phyloP scores from a whole-genome alignment of 2,797 vertebrate genomes.

The Poecilia velifera region DNA sequence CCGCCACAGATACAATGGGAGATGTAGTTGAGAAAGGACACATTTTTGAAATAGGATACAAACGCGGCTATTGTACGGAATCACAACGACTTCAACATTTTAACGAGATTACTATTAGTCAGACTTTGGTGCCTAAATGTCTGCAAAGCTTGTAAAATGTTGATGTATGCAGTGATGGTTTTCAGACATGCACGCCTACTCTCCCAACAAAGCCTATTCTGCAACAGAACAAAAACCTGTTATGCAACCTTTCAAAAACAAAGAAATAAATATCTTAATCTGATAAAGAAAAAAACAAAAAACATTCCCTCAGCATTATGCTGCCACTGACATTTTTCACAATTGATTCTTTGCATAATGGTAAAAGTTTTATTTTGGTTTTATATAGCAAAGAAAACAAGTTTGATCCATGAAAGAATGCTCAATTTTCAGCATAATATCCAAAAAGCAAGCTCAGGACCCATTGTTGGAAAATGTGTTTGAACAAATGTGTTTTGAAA shows the following conservation, averaged over 20 bases:
- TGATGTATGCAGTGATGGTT: neutral
- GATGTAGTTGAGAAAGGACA: conserved; percentile 37
- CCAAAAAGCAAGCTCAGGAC: neutral
- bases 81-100: neutral
- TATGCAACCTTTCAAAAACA: neutral
- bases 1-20: conserved; percentile 40
- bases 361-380: neutral
- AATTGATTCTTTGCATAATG: neutral
- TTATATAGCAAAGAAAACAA: neutral
- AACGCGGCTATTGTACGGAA: neutral
- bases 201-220: neutral
- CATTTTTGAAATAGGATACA: neutral
- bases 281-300: neutral
- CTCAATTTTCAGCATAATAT: neutral
- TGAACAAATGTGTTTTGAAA: neutral
- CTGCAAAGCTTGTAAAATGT: neutral
- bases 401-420: neutral
- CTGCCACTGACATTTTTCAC: neutral
- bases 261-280: neutral
- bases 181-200: neutral
- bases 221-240: neutral
- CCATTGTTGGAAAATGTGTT: neutral
- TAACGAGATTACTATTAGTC: neutral
- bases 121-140: neutral
- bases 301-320: neutral